phyloP scores from a whole-genome alignment of 1,140 invertebrate species.

The Rhynchophorus ferrugineus region DNA sequence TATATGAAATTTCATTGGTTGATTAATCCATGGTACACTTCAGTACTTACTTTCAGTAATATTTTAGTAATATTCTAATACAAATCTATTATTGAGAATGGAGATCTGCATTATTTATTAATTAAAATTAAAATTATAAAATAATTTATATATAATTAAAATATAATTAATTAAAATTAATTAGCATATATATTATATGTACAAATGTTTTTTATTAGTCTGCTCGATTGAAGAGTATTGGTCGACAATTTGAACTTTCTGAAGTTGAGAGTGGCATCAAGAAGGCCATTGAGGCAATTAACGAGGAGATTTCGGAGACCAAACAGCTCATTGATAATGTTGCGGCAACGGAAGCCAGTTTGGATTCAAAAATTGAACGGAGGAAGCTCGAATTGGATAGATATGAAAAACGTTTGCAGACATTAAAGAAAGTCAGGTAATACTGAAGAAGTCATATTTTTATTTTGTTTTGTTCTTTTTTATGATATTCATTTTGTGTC shows the following conservation, averaged over 20 bases:
- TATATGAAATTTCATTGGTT: too few relatives aligned
- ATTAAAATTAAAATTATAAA: too few relatives aligned
- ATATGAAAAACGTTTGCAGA: slow-evolving; percentile 85
- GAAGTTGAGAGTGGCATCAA: slow-evolving; percentile 71
- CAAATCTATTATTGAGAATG: too few relatives aligned
- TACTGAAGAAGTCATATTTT: too few relatives aligned
- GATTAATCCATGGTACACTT: neutral
- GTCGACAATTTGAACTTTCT: slow-evolving; percentile 72
- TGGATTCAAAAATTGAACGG: slow-evolving; percentile 89
- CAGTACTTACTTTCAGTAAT: too few relatives aligned
- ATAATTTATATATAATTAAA: too few relatives aligned
- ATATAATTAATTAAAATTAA: too few relatives aligned
- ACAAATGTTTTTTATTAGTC: slow-evolving; percentile 34
- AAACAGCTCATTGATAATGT: slow-evolving; percentile 75
- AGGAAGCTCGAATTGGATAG: slow-evolving; percentile 82
- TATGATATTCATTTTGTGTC: too few relatives aligned
- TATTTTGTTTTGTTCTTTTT: too few relatives aligned
- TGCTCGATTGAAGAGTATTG: slow-evolving; percentile 43
- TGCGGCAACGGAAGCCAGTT: slow-evolving; percentile 72
- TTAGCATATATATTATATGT: too few relatives aligned
- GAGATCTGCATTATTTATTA: too few relatives aligned
- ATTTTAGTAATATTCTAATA: too few relatives aligned
- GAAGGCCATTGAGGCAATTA: slow-evolving; percentile 59
- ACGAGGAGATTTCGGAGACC: slow-evolving; percentile 63
- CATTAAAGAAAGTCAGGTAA: slow-evolving; percentile 86